A percentile compares a stretch with the other conserved stretches of the same genome.
phyloP scores from a whole-genome alignment of 2,888 invertebrate species.

The Drosophila phalerata region DNA sequence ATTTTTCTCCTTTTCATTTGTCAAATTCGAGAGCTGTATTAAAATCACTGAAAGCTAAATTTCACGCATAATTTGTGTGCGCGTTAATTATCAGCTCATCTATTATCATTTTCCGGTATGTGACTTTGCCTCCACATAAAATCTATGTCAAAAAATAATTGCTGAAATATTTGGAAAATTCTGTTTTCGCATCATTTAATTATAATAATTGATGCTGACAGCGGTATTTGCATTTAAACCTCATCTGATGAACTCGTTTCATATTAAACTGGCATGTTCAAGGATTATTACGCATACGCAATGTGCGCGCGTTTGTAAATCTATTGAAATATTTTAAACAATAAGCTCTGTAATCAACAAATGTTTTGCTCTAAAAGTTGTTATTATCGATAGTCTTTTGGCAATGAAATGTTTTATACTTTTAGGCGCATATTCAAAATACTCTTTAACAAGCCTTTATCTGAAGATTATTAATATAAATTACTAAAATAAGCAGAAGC shows the following conservation, averaged over 20 bases:
- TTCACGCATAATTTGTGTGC: slow-evolving; percentile 43
- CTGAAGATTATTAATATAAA: background rate
- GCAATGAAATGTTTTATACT: slow-evolving; percentile 10
- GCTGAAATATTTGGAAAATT: slow-evolving; percentile 12
- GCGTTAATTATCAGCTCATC: slow-evolving; percentile 65
- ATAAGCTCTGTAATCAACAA: slow-evolving; percentile 12
- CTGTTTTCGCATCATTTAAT: slow-evolving; percentile 33
- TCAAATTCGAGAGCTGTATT: background rate
- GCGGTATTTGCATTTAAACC: slow-evolving; percentile 17
- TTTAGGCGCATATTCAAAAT: slow-evolving; percentile 16
- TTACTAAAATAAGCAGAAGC: background rate
- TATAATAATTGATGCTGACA: slow-evolving; percentile 44
- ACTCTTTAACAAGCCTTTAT: background rate
- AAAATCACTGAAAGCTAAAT: slow-evolving; percentile 14
- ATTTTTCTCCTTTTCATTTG: background rate
- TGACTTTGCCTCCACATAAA: slow-evolving; percentile 14
- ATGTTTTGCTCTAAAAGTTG: background rate
- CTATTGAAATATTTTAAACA: slow-evolving; percentile 8
- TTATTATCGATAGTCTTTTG: background rate
- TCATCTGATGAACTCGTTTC: slow-evolving; percentile 5
- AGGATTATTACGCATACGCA: slow-evolving; percentile 39
- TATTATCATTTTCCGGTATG: slow-evolving; percentile 42
- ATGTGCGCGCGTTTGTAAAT: slow-evolving; percentile 2
- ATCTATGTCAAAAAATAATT: slow-evolving; percentile 43
- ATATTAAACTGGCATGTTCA: background rate